These are phyloP conservation scores for Drosophila miranda DNA, from an alignment of 1,140 invertebrate species.

Conservation along the genomic window DNA sequence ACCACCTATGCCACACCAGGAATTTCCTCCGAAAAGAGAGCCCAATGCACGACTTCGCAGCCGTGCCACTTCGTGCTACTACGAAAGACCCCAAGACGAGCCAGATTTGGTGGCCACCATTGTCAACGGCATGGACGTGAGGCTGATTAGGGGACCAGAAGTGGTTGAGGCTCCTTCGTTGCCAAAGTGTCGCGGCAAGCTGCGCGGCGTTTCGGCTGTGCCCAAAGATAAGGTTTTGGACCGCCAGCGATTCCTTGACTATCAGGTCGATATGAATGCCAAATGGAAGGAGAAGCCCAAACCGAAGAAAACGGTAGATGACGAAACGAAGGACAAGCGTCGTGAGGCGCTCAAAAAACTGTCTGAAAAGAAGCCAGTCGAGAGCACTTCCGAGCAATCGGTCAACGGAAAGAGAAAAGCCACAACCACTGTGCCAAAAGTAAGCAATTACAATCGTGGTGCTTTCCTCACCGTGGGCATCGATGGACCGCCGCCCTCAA, in stretches of 20 bases:
- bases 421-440: conserved; percentile 30
- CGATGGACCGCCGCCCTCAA: conserved; percentile 21
- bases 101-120: not conserved
- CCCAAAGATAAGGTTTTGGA: conserved; percentile 3
- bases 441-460: conserved; percentile 59
- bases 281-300: conserved; percentile 66
- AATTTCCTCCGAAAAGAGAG: too few relatives aligned
- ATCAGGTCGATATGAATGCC: conserved; percentile 33
- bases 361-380: conserved; percentile 18
- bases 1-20: too few relatives aligned
- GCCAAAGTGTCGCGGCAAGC: conserved; percentile 52
- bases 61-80: conserved; percentile 9
- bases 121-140: not conserved
- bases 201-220: conserved; percentile 53
- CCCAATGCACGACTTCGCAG: too few relatives aligned
- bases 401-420: conserved; percentile 20
- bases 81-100: not conserved
- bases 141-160: conserved; percentile 14
- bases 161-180: conserved; percentile 59
- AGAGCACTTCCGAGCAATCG: not conserved
- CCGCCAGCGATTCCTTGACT: conserved; percentile 37
- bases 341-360: conserved; percentile 65
- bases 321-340: conserved; percentile 50
- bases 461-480: conserved; percentile 54
- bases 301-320: conserved; percentile 39